Evolutionary conservation across 2,797 vertebrate species (phyloP).

Genomic region (Tenualosa ilisha): DNA sequence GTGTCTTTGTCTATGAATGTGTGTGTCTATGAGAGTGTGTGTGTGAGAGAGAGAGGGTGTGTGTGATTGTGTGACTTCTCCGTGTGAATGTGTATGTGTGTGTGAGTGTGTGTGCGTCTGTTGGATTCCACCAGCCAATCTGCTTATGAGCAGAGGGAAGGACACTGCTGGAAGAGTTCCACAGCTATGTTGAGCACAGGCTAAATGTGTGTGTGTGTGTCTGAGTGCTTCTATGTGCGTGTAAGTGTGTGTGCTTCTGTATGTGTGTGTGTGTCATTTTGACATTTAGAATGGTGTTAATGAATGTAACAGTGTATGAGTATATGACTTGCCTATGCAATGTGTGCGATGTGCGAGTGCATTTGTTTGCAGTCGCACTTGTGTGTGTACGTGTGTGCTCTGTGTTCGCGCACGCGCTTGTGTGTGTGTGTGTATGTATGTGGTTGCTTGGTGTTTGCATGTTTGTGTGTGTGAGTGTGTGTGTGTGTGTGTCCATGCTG

Average conservation of each 20-base stretch:
- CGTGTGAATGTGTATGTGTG: not conserved
- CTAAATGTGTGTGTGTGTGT: not conserved
- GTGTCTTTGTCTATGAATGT: too few species aligned
- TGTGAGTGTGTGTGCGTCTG: not conserved
- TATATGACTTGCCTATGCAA: too few species aligned
- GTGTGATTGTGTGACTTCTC: too few species aligned
- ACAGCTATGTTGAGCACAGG: not conserved
- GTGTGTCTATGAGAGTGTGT: too few species aligned
- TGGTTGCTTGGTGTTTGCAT: not conserved
- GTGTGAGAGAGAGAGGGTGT: too few species aligned
- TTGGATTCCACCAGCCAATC: not conserved
- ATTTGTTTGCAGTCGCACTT: not conserved
- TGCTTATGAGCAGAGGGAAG: not conserved
- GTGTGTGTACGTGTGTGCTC: not conserved
- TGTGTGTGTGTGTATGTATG: not conserved
- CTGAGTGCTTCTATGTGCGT: too few species aligned
- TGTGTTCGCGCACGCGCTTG: not conserved
- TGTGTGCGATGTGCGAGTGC: too few species aligned
- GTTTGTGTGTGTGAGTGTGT: constrained; percentile 3
- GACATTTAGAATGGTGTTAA: too few species aligned
- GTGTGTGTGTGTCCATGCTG: constrained; percentile 50
- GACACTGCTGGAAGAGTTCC: not conserved
- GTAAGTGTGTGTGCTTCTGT: too few species aligned
- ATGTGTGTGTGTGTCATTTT: too few species aligned
- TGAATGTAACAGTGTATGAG: too few species aligned